Percentiles rank a stretch among this genome's conserved stretches.
Conservation (phyloP, 2,113 vertebrate species). For the Jacana jacana region DNA sequence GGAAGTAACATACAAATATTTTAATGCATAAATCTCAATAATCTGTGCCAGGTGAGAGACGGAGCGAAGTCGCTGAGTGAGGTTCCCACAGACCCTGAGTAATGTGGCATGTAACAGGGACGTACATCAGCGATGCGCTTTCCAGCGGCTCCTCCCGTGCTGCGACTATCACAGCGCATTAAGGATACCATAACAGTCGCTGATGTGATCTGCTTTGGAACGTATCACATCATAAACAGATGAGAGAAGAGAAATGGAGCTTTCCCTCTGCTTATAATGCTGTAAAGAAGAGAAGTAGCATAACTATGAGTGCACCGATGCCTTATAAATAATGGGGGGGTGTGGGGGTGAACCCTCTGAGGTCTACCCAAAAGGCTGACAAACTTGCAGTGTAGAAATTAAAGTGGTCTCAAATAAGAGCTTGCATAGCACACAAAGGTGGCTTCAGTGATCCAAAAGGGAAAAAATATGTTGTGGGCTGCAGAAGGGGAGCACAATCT, state of each 20-base stretch:
- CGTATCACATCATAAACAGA: conserved; percentile 29
- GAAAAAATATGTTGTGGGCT: not conserved
- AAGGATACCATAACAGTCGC: conserved; percentile 35
- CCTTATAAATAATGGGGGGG: not conserved
- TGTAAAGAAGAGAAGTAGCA: not conserved
- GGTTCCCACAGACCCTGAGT: not conserved
- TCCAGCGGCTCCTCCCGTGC: not conserved
- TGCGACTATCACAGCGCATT: not conserved
- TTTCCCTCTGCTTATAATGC: not conserved
- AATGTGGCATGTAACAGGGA: conserved; percentile 28
- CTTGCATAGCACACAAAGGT: not conserved
- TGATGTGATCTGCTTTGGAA: conserved; percentile 52
- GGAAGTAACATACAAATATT: not conserved
- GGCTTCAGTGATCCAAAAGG: not conserved
- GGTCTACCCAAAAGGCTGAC: not conserved
- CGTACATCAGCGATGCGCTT: not conserved
- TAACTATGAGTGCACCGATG: not conserved
- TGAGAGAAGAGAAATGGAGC: conserved; percentile 33
- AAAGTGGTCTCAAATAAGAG: not conserved
- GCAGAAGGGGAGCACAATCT: not conserved
- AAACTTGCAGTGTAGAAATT: not conserved
- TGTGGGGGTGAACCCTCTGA: fast-evolving
- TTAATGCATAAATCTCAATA: conserved; percentile 19
- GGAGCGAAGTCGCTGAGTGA: not conserved
- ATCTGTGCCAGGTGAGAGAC: not conserved